Evolutionary conservation across 2,888 invertebrate species (phyloP).

Genomic region (Drosophila pullipes): DNA sequence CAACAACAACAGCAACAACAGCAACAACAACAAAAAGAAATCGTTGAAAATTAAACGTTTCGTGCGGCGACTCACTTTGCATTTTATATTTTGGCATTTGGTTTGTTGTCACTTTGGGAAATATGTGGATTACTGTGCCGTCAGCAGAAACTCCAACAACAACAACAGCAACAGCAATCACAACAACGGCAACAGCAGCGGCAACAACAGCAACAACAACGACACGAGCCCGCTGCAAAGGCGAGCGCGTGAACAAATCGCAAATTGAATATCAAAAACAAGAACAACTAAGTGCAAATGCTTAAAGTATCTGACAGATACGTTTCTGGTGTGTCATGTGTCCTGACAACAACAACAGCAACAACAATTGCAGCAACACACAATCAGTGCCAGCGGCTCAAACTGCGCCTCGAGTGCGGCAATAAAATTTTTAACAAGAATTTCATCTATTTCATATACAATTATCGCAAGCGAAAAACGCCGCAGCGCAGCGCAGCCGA

Average conservation of each 20-base stretch:
- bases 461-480: slow-evolving; percentile 81
- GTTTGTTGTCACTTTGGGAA: slow-evolving; percentile 54
- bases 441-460: slow-evolving; percentile 83
- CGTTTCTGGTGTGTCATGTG: slow-evolving; percentile 70
- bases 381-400: slow-evolving; percentile 41
- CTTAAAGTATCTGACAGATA: slow-evolving; percentile 62
- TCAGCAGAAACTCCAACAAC: slow-evolving; percentile 65
- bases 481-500: slow-evolving; percentile 21
- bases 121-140: slow-evolving; percentile 77
- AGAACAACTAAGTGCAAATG: slow-evolving; percentile 57
- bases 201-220: slow-evolving; percentile 20
- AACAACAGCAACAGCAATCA: slow-evolving; percentile 13
- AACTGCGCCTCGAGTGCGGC: slow-evolving; percentile 69
- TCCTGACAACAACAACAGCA: slow-evolving; percentile 39
- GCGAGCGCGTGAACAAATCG: slow-evolving; percentile 47
- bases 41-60: slow-evolving; percentile 38
- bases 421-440: slow-evolving; percentile 75
- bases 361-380: slow-evolving; percentile 18
- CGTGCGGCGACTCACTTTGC: slow-evolving; percentile 36
- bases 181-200: slow-evolving; percentile 1
- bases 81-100: slow-evolving; percentile 46
- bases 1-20: slow-evolving; percentile 31
- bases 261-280: slow-evolving; percentile 41
- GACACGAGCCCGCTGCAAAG: slow-evolving; percentile 44
- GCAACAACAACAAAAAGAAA: slow-evolving; percentile 31